Evolutionary conservation across 2,888 invertebrate genomes (phyloP), one percentile per base, ranked within the genome.

Genomic region (Lordiphosa andalusiaca): DNA sequence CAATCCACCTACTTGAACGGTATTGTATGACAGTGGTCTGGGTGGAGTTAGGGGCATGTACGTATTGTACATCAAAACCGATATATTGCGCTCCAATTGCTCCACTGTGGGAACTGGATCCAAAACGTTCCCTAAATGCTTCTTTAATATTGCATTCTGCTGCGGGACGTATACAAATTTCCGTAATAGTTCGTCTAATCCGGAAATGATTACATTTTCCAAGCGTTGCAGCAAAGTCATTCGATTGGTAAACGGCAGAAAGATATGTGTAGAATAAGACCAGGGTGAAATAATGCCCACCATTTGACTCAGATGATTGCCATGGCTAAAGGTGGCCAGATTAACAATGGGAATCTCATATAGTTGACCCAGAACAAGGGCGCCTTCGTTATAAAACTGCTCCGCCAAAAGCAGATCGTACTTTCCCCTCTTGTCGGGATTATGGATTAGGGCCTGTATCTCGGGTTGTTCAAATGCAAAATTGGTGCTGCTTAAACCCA

Each of bases 201-300:
- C 21, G 0, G 73, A 72, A 1, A 73, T 51, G 2, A 89, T 86
- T 0, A 91, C 86, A 72, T 92, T 93, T 21, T 89, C 83, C 0
- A 91, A 51, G 65, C 93, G 86, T 63, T 91, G 89, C 69, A 82
- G 86, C 60, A 93, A 91, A 13, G 88, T 90, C 84, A 91, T 90
- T 9, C 77, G 71, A 5, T 91, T 90, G 0, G 91, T 88, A 23
- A 81, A 89, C 0, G 87, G 77, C n/a, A 89, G 67, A 62, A 87
- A 87, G 12, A 86, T 73, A 47, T 91, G 89, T 0, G 91, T 89
- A 3, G 90, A 87, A 65, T 89, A 89, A 0, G 91, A 89, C 67
- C 88, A 88, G 2, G 90, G 90, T 4, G 86, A 78, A 0, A 91
- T 88, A 44, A 90, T 87, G 4, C 90, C 91, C 61, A 89, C 85